These are phyloP conservation scores for Synergus umbraculus DNA, from an alignment of 2,888 invertebrate species.

Conservation along the genomic window DNA sequence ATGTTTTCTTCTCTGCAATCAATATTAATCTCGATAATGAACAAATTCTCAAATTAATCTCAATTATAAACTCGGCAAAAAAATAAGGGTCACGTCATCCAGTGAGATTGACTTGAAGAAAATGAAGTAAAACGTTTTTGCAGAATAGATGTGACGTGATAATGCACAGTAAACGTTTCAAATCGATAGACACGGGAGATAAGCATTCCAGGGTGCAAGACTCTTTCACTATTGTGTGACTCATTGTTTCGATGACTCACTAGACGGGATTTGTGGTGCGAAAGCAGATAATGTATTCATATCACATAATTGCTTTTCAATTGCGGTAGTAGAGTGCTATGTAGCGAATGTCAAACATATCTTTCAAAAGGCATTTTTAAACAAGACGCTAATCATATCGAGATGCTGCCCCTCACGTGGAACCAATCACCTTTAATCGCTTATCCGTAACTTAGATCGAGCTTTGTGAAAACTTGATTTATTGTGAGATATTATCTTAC, in stretches of 20 bases:
- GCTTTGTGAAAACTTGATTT: conserved; percentile 12
- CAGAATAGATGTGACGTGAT: conserved; percentile 7
- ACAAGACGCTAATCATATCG: conserved; percentile 8
- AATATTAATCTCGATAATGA: not conserved
- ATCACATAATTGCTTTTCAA: not conserved
- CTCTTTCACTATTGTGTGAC: conserved; percentile 34
- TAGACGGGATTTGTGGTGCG: conserved; percentile 18
- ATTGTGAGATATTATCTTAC: not conserved
- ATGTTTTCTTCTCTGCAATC: not conserved
- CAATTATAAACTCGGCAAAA: not conserved
- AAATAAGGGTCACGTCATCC: not conserved
- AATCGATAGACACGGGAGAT: conserved; percentile 12
- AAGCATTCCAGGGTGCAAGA: conserved; percentile 7
- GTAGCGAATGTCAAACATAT: not conserved
- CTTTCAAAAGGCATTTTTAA: not conserved
- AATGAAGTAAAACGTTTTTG: conserved; percentile 7
- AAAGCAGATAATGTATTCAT: conserved; percentile 26
- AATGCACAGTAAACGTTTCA: conserved; percentile 25
- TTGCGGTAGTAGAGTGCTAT: not conserved
- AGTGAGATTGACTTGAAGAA: not conserved
- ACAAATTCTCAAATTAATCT: not conserved
- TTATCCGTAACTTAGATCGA: conserved; percentile 12
- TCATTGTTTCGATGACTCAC: conserved; percentile 31
- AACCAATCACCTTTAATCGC: conserved; percentile 27
- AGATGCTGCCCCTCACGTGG: not conserved